Evolutionary conservation across 2,797 vertebrate genomes (phyloP).

Genomic region (Melanotaenia boesemani): DNA sequence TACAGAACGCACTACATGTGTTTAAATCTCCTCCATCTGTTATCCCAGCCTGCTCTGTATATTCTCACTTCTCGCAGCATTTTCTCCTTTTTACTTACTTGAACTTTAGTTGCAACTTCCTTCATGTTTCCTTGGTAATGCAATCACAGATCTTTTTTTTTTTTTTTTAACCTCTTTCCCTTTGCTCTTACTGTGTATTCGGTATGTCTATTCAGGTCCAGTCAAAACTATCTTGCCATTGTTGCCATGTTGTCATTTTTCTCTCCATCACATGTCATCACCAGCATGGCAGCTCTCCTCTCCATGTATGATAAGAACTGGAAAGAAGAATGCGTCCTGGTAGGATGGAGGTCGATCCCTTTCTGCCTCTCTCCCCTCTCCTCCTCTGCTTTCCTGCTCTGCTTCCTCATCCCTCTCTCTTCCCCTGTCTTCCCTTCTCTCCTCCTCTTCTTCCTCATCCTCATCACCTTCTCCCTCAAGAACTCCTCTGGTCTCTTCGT

Average conservation of each 20-base stretch:
- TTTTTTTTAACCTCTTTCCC: constrained; percentile 5
- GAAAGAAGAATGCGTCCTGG: constrained; percentile 87
- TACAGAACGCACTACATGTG: constrained; percentile 19
- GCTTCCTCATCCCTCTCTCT: constrained; percentile 71
- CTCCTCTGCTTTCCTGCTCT: constrained; percentile 65
- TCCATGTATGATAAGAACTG: constrained; percentile 86
- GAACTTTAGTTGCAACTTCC: neutral
- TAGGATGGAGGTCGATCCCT: constrained; percentile 84
- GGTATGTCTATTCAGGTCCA: constrained; percentile 10
- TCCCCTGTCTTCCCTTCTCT: constrained; percentile 59
- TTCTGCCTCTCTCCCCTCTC: constrained; percentile 69
- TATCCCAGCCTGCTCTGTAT: neutral
- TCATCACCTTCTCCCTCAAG: constrained; percentile 84
- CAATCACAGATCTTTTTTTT: constrained; percentile 1
- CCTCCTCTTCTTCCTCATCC: constrained; percentile 60
- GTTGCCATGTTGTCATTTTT: constrained; percentile 13
- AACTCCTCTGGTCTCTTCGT: constrained; percentile 86
- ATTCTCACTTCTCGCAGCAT: constrained; percentile 3
- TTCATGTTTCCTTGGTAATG: neutral
- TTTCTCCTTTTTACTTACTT: neutral
- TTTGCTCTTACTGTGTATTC: constrained; percentile 14
- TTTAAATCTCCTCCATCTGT: constrained; percentile 3
- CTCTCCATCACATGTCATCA: constrained; percentile 77
- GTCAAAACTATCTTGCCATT: constrained; percentile 12
- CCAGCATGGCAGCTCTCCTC: constrained; percentile 87